Base-by-base conservation (phyloP, 30 jellyfish, hydroid and myxozoan species). In the Clytia hemisphaerica region DNA sequence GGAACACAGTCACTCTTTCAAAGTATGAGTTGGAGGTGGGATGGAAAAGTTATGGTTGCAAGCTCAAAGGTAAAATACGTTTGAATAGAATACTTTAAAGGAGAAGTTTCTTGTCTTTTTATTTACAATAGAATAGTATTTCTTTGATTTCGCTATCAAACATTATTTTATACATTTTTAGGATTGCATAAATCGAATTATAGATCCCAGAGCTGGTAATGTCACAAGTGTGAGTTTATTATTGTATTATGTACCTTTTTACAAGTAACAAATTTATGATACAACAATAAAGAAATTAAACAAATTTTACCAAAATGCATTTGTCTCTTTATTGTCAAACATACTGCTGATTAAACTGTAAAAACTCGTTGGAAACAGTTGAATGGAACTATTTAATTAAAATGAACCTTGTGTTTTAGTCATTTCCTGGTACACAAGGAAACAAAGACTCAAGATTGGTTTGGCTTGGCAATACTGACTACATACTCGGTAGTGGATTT, bases 401-500 rank as follows among this genome's bases (percentile, higher is more conserved):
- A n/a, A n/a, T n/a, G n/a, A n/a, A n/a, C n/a, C 24, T 21, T 50
- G 12, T 6, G n/a, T n/a, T 6, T 3, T 58, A 88, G 97, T 68
- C 85, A 72, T 47, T 73, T 3, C 38, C 24, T 50, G 97, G 97
- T 14, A 72, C 72, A 66, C 75, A 67, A 30, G 94, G 94, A 40
- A 70, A 71, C 33, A 79, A 79, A 62, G 97, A 88, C 38, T 88
- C 97, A 2, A 73, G 86, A 30, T 29, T 83, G 18, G 84, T 79
- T 40, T 88, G 97, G 97, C 80, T 88, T 37, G 94, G 94, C 2
- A 76, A 79, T 72, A 67, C 85, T 2, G 93, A 88, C 37, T 61
- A 47, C 45, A 34, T 88, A 21, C 71, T 88, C 1, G 76, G 93
- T 14, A 72, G 94, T 3, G 97, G 97, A 6, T 88, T 88, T 63